Base-by-base conservation (phyloP, 2,113 vertebrate species). In the Pleuronectes platessa region DNA sequence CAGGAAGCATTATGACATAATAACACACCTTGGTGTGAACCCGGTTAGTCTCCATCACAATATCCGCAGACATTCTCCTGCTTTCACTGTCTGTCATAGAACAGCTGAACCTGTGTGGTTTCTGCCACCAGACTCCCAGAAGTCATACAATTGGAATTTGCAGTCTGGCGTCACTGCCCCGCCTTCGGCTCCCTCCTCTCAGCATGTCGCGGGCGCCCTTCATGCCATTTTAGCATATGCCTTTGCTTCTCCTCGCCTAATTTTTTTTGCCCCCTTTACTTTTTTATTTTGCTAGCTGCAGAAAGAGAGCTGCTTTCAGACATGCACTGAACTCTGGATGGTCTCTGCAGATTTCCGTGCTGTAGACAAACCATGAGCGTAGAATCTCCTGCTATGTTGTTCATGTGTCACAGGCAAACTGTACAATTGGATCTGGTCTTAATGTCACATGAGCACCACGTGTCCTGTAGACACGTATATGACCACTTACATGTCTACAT, bases 141-240 rank as follows among this genome's bases (percentile, higher is more conserved):
- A 81, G 71, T 51, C 76, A 53, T 62, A 55, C 67, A 67, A 88
- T 89, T 89, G 86, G 73, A 87, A 88, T 90, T 87, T 84, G 73
- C 82, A 60, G 61, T 71, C 72, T 78, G 77, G 84, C 24, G 31
- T 58, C 2, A 1, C 68, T 68, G 68, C 80, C 55, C 64, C 70
- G 79, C 76, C 49, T 26, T 68, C 13, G 13, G 9, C 68, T 86
- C 51, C 63, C 74, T 69, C 72, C 26, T 51, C 76, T 70, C 66
- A 79, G 74, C 68, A 31, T 67, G 78, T 60, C 23, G 40, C 54
- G 47, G 18, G 1, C 54, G 67, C 14, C 45, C 66, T 70, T 47
- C 70, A n/a, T 26, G 40, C 9, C 26, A 27, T 59, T 60, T 83
- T 3, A 69, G 68, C 74, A 77, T 68, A 49, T 53, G 45, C 21